Evolutionary conservation across 1,140 invertebrate species (phyloP), one percentile per base, ranked within the genome.

Genomic region (Zaprionus inermis): DNA sequence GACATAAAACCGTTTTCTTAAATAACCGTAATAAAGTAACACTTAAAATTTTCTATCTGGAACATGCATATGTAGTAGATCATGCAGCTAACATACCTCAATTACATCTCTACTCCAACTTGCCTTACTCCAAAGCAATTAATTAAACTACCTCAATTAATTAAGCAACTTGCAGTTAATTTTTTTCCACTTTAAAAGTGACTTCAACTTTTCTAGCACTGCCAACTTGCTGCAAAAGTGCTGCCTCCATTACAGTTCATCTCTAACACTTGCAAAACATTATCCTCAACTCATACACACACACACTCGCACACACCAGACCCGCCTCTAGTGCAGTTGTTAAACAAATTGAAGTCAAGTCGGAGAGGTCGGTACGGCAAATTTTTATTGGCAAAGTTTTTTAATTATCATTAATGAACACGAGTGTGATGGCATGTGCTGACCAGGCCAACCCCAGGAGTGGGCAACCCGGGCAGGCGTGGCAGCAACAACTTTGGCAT

Each of bases 321-420:
- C 14, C 20, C 24, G 24, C 14, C 44, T 22, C 44, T 49, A 22
- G 20, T 49, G 44, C 44, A 49, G 44, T 49, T 49, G 44, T 49
- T 49, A 49, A 49, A 49, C 44, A 49, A 49, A 49, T 49, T 49
- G 18, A 49, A 49, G 44, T 3, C 61, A 58, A 46, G 41, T n/a
- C 78, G 36, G 74, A 16, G 51, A 60, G 38, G 55, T 72, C 44
- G 56, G 70, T 55, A 68, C 49, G 68, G 70, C 55, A 69, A 74
- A 74, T 77, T 78, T 74, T 70, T 78, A 78, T 78, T 73, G 75
- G 65, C 36, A 71, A 81, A 85, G 60, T 85, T 85, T 85, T 85
- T 86, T 85, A 85, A 85, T 85, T 85, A 85, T 85, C 82, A 86
- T 85, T 85, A 85, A 86, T 85, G 82, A 85, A 85, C 82, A 76